Base-by-base conservation (phyloP, 2,888 invertebrate species). In the Scaptomyza tumidula region DNA sequence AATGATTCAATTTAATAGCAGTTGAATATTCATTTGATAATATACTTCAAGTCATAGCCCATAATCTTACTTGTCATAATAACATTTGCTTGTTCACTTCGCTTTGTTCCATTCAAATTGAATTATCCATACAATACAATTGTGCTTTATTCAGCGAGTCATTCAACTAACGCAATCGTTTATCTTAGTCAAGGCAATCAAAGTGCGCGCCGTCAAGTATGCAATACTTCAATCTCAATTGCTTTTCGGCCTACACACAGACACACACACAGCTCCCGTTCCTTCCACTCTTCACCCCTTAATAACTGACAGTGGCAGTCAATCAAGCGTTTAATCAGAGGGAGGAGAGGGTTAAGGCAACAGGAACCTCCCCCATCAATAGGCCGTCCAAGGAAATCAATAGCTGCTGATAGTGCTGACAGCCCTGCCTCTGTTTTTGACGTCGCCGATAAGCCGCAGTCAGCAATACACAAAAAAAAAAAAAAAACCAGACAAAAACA, bases 301-400 rank as follows among this genome's bases (percentile, higher is more conserved):
- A 44, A 27, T 35, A 43, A 44, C 45, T 64, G 62, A 63, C 52
- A 60, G 58, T 55, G 54, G 50, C 73, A 58, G 60, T 67, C 76
- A 65, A 65, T 69, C 63, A 59, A 60, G 67, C 71, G 65, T 55
- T 72, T 56, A 74, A 50, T 73, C 67, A 50, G 58, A 35, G 14
- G 14, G 6, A 6, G 39, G 9, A 14, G 4, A 5, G 14, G 2
- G 16, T 4, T 10, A 31, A 9, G 9, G 16, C 0, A 9, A n/a
- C n/a, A 0, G 3, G 14, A 41, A 16, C 9, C 16, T 10, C 35
- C 41, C 31, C 29, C 58, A 52, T 65, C 73, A 80, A 57, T 74
- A 55, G 57, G 45, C 57, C 19, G 45, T 66, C 62, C 66, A 57
- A 48, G 54, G 63, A 50, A 52, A 62, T 44, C 52, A 60, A 50